Conservation (phyloP, 2,113 vertebrate species). For the Passerina amoena region DNA sequence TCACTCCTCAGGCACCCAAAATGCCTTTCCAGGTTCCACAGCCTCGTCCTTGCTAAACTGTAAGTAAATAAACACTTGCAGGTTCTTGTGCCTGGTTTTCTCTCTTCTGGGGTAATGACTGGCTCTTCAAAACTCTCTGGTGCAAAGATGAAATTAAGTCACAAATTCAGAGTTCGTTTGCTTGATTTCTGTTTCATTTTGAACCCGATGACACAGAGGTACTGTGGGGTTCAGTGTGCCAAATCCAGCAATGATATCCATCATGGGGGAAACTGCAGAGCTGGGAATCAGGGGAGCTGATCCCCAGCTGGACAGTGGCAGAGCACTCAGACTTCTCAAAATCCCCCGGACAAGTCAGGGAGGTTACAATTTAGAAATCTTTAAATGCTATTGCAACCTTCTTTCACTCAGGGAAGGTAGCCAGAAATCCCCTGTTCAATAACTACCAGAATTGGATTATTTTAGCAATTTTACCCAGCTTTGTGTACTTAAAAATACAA, state of each 20-base stretch:
- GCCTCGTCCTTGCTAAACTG: neutral
- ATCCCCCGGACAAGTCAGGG: neutral
- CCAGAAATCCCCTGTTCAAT: slow-evolving; percentile 15
- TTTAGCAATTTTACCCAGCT: slow-evolving; percentile 55
- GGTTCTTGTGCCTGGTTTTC: neutral
- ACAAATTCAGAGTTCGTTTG: neutral
- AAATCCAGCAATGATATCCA: neutral
- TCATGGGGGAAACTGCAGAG: neutral
- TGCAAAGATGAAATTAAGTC: neutral
- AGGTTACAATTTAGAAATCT: neutral
- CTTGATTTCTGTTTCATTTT: neutral
- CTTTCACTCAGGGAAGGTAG: neutral
- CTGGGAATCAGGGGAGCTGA: no score
- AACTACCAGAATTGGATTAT: slow-evolving; percentile 31
- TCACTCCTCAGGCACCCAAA: neutral
- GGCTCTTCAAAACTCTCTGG: neutral
- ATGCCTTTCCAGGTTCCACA: neutral
- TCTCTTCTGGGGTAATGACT: neutral
- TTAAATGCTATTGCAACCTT: neutral
- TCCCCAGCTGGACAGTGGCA: neutral
- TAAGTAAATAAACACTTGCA: neutral
- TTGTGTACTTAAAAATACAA: slow-evolving; percentile 68
- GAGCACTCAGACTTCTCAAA: neutral
- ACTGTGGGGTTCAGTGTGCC: neutral
- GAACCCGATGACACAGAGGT: neutral